Percentiles rank a stretch among this genome's conserved stretches.
Evolutionary conservation across 2,797 vertebrate genomes (phyloP).

Genomic region (Hemibagrus guttatus): DNA sequence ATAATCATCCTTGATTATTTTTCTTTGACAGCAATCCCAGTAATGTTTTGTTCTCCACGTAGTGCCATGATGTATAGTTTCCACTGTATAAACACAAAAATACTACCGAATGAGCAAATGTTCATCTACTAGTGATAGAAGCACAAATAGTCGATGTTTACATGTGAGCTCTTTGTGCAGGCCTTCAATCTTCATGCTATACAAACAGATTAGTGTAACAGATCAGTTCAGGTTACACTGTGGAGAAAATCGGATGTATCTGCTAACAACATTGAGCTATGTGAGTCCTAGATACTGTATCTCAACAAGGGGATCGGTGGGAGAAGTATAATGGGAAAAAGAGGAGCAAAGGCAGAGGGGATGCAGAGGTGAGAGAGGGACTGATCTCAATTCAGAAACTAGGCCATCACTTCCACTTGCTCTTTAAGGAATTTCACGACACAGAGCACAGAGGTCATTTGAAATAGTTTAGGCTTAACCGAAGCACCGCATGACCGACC

Average conservation of each 20-base stretch:
- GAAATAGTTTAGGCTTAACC: neutral
- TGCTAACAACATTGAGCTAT: neutral
- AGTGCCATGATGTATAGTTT: neutral
- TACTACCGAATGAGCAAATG: neutral
- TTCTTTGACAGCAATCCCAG: neutral
- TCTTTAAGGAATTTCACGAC: neutral
- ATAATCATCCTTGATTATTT: neutral
- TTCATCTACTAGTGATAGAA: neutral
- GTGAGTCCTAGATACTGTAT: neutral
- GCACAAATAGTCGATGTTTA: neutral
- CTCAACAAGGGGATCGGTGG: neutral
- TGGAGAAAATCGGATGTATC: neutral
- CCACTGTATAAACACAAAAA: neutral
- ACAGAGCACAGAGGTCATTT: neutral
- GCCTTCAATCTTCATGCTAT: neutral
- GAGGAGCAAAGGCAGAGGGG: neutral
- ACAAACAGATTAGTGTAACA: neutral
- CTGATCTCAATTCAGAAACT: constrained; percentile 12
- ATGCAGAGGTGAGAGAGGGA: neutral
- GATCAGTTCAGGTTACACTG: neutral
- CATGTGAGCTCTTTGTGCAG: neutral
- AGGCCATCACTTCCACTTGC: constrained; percentile 18
- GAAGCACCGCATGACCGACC: neutral
- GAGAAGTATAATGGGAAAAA: neutral
- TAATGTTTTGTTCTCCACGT: neutral